These are phyloP conservation scores for Cacoxenus indagator DNA, from an alignment of 2,888 invertebrate species.

Conservation along the genomic window DNA sequence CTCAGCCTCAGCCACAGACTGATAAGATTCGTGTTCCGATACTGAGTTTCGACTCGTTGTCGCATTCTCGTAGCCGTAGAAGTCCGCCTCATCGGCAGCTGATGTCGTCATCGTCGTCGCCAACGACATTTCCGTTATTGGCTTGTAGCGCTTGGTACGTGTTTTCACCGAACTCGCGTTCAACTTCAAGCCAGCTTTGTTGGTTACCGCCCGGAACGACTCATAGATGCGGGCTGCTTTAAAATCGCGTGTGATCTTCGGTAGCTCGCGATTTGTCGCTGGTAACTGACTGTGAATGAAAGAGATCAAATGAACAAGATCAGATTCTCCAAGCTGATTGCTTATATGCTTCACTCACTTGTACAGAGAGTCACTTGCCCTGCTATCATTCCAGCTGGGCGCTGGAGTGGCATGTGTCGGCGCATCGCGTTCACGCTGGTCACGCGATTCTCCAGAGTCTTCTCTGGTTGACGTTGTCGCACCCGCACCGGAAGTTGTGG, in stretches of 20 bases:
- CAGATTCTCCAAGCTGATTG: too few relatives aligned
- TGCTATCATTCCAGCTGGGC: too few relatives aligned
- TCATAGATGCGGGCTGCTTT: slow-evolving; percentile 65
- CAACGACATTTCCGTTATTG: neutral
- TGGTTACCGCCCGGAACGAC: slow-evolving; percentile 49
- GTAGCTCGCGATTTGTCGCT: slow-evolving; percentile 32
- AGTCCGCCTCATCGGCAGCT: neutral
- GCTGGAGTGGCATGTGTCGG: too few relatives aligned
- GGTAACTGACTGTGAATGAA: neutral
- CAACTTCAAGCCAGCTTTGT: neutral
- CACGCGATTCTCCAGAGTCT: neutral
- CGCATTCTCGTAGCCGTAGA: slow-evolving; percentile 30
- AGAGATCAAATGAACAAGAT: neutral
- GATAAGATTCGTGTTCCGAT: neutral
- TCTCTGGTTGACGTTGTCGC: neutral
- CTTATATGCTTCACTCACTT: too few relatives aligned
- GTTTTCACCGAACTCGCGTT: neutral
- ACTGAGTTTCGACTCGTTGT: neutral
- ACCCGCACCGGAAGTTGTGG: neutral
- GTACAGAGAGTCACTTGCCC: neutral
- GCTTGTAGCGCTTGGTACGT: slow-evolving; percentile 29
- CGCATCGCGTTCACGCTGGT: too few relatives aligned
- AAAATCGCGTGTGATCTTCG: slow-evolving; percentile 55
- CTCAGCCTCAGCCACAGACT: neutral
- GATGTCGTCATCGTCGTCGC: neutral